Conservation (phyloP, 2,113 vertebrate species). For the Gracilinanus agilis region DNA sequence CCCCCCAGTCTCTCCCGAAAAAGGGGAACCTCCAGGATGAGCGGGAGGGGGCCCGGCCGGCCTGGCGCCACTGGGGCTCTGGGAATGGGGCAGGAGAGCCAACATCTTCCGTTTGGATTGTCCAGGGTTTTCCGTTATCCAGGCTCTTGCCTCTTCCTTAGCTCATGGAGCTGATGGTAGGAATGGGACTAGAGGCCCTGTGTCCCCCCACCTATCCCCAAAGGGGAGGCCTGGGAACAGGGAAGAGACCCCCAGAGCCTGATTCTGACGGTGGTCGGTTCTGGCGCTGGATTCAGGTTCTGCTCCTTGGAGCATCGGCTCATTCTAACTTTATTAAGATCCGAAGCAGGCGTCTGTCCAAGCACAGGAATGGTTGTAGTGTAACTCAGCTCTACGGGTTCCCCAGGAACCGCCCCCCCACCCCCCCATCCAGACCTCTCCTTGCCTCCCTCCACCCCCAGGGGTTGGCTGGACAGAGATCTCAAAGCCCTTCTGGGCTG, state of each 20-base stretch:
- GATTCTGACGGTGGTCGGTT: not conserved
- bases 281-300: not conserved
- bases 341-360: not conserved
- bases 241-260: not conserved
- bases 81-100: not conserved
- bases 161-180: not conserved
- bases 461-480: too few relatives aligned
- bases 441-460: not conserved
- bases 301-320: not conserved
- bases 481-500: not conserved
- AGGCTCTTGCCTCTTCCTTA: not conserved
- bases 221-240: not conserved
- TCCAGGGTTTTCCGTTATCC: not conserved
- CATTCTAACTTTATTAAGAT: not conserved
- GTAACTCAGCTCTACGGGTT: not conserved
- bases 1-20: not conserved
- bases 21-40: not conserved
- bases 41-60: not conserved
- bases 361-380: not conserved
- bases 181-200: not conserved
- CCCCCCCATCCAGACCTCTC: not conserved
- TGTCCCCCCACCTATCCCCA: not conserved
- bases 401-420: not conserved
- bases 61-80: too few relatives aligned
- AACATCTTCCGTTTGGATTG: too few relatives aligned